Base-by-base conservation (phyloP, 2,113 vertebrate genomes). In the Cervus canadensis region DNA sequence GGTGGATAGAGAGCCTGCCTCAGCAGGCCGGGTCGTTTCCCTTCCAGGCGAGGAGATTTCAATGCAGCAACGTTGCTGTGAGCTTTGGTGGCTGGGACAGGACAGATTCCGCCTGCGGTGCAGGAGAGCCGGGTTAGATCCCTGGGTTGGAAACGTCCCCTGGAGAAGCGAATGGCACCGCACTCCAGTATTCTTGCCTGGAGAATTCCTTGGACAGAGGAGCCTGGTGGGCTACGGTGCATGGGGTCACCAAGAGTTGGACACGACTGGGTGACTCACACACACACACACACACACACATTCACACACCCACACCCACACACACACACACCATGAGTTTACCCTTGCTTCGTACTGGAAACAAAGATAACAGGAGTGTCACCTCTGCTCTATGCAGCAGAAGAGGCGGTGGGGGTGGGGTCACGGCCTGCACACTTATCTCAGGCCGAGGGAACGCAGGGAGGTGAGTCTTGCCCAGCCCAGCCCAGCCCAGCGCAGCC, bases 1-100 rank as follows among this genome's bases (percentile, higher is more conserved):
- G 33, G 56, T 30, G 76, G 28, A 6, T 21, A 23, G 17, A n/a
- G 16, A 5, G 52, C 23, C 45, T 59, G 54, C 57, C 85, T 85
- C 26, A 16, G 36, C 26, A 26, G 64, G 40, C 56, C 57, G 25
- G n/a, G 5, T 15, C 13, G 0, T 50, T 79, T 40, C 74, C 40
- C 45, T 97, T 89, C 36, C 6, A 19, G 57, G 33, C 12, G 2
- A 2, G 25, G n/a, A n/a, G 43, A 23, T 85, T 57, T 54, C 23
- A 2, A 19, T 14, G 21, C n/a, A 74, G 2, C 25, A 21, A 7
- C 3, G 0, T 87, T 54, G 52, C 25, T n/a, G 23, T 4, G 1
- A 56, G 3, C n/a, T 71, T 71, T 12, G n/a, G n/a, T 6, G 19
- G 67, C n/a, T 71, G 0, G 2, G n/a, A 23, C 1, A 23, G 10